phyloP scores from a whole-genome alignment of 2,888 invertebrate genomes.

The Buathra laborator region DNA sequence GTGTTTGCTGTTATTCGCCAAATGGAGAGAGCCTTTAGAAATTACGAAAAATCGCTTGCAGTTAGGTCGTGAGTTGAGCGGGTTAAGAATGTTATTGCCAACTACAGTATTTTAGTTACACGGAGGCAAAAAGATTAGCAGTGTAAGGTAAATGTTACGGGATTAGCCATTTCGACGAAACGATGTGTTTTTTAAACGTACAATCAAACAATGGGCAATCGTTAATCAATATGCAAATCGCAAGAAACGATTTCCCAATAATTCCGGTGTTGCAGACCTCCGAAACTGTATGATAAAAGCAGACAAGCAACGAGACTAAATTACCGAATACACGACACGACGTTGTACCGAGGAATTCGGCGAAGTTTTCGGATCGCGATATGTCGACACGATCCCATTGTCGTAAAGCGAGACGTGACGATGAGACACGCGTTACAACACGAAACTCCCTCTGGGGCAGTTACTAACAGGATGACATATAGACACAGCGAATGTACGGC shows the following conservation, averaged over 20 bases:
- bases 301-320: not conserved
- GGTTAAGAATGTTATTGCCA: no score
- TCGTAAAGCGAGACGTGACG: conserved; percentile 19
- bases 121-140: no score
- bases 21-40: not conserved
- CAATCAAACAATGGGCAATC: not conserved
- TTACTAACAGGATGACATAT: conserved; percentile 23
- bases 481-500: conserved; percentile 12
- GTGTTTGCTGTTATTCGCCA: conserved; percentile 19
- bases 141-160: no score
- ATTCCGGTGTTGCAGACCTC: not conserved
- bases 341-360: conserved; percentile 23
- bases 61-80: not conserved
- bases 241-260: not conserved
- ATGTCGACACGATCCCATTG: conserved; percentile 28
- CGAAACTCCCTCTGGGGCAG: conserved; percentile 48
- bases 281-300: not conserved
- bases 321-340: conserved; percentile 10
- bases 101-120: no score
- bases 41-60: not conserved
- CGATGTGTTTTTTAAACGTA: no score
- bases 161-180: no score
- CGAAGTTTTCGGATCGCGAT: conserved; percentile 32
- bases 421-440: conserved; percentile 31
- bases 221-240: not conserved